Evolutionary conservation across 2,888 invertebrate genomes (phyloP), one percentile per base, ranked within the genome.

Genomic region (Gymnocheta viridis): DNA sequence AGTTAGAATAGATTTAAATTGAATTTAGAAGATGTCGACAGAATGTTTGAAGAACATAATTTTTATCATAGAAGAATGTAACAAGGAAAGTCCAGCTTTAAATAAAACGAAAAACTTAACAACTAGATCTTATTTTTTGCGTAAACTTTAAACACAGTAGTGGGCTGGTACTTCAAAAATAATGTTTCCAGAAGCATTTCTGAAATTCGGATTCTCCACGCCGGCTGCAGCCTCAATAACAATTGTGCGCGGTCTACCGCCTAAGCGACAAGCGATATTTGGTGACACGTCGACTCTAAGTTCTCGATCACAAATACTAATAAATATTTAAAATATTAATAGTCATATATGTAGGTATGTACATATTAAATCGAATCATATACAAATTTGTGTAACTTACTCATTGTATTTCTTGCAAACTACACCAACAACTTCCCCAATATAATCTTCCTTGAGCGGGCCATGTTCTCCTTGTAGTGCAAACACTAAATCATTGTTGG

Each of bases 401-500:
- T 95, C 94, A 86, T 93, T 93, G 92, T 95, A 97, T 89, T 95
- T 93, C 87, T 95, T 95, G 88, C 95, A 95, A 5, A 98, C 92
- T 72, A 96, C 94, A 14, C 98, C 98, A 14, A 98, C 94, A 35
- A 98, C 93, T 91, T 98, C 98, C 0, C 98, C 98, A 67, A 98
- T 94, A 86, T 96, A 93, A 91, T 98, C 97, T 85, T 96, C 95
- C 69, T 90, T 91, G 3, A 92, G 87, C 10, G 90, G 89, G 14
- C 87, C 85, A 60, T 89, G 85, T 86, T 92, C 92, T 17, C 90
- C 91, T 74, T 91, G 91, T 82, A 98, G 93, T 0, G 97, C 96
- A 87, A 98, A 93, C 44, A 98, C 97, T 86, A 98, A 94, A 93
- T 99, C 98, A 92, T 98, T 98, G 76, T 97, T 96, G 17, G 95